Conservation (phyloP, 1,140 invertebrate genomes). For the Ceratosolen solmsi region DNA sequence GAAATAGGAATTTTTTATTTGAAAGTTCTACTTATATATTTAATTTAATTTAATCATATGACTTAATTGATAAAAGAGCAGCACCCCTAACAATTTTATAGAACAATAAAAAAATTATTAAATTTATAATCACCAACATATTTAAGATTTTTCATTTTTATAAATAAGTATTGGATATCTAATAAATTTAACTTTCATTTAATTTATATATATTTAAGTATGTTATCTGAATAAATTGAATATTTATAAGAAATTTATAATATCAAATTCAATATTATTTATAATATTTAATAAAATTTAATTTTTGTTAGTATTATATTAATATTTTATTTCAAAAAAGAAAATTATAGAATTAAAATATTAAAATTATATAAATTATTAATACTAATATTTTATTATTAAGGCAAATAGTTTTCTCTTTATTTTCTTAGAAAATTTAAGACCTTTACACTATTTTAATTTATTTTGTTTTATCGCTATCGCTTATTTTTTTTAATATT, state of each 20-base stretch:
- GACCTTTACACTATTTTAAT: neutral
- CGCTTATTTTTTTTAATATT: conserved; percentile 48
- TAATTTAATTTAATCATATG: too few relatives aligned
- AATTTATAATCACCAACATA: neutral
- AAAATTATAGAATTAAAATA: neutral
- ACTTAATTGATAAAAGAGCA: too few relatives aligned
- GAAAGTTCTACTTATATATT: too few relatives aligned
- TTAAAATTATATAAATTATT: too few relatives aligned
- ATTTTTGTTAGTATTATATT: neutral
- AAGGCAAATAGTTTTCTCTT: too few relatives aligned
- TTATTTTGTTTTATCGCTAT: neutral
- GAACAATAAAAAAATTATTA: too few relatives aligned
- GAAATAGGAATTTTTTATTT: too few relatives aligned
- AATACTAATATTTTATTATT: too few relatives aligned
- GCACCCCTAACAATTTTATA: too few relatives aligned
- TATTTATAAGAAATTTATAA: neutral
- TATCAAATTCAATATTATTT: conserved; percentile 40
- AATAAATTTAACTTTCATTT: neutral
- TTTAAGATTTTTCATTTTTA: too few relatives aligned
- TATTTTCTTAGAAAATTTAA: neutral
- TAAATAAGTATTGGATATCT: too few relatives aligned
- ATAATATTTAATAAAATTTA: neutral
- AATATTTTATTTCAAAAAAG: neutral
- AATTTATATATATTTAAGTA: neutral
- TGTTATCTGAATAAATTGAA: conserved; percentile 6